These are phyloP conservation scores for Platysternon megacephalum DNA, from an alignment of 2,113 vertebrate species.

Conservation along the genomic window DNA sequence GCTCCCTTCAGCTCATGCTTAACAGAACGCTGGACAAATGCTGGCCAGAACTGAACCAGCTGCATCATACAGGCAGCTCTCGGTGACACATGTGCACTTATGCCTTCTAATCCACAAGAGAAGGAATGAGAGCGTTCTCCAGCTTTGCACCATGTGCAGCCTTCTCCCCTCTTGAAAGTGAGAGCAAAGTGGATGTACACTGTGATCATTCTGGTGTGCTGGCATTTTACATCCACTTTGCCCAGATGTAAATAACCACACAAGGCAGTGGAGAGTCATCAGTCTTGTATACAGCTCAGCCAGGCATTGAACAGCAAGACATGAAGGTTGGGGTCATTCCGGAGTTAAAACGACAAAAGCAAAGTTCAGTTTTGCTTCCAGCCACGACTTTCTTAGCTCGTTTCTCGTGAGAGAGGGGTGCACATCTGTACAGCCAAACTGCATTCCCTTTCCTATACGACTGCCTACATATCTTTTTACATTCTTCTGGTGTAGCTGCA, in stretches of 20 bases:
- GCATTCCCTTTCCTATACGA: neutral
- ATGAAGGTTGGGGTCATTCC: neutral
- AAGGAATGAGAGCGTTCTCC: neutral
- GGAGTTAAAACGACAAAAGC: neutral
- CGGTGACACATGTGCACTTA: neutral
- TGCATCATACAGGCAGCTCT: neutral
- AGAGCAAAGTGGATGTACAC: neutral
- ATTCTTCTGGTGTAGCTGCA: neutral
- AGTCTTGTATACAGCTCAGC: neutral
- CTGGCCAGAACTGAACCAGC: neutral
- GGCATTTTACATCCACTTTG: neutral
- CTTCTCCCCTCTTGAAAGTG: neutral
- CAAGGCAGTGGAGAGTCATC: neutral
- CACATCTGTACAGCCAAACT: neutral
- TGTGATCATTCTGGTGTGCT: neutral
- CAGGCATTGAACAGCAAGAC: neutral
- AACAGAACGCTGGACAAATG: neutral
- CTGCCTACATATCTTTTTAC: neutral
- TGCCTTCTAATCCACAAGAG: neutral
- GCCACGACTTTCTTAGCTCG: neutral
- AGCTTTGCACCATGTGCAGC: rapidly evolving
- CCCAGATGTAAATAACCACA: neutral
- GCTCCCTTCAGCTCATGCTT: neutral
- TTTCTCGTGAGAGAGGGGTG: neutral
- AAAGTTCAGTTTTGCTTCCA: neutral